Percentiles rank a stretch among this genome's conserved stretches.
Conservation (phyloP, 1,140 invertebrate species). For the Drosophila nebulosa region DNA sequence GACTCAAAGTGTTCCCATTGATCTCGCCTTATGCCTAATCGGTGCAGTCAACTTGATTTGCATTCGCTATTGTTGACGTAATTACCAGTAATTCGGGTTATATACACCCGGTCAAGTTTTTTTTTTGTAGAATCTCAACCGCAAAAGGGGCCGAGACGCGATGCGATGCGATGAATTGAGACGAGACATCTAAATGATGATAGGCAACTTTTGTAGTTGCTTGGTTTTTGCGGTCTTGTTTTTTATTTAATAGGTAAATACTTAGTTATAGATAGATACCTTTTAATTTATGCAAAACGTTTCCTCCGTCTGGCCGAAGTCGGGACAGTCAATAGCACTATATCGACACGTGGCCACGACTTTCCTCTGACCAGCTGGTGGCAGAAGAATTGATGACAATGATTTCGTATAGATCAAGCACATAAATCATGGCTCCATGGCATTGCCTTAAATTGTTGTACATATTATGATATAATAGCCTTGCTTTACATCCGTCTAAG, state of each 20-base stretch:
- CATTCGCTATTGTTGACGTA: constrained; percentile 50
- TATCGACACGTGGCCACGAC: neutral
- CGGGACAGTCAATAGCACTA: neutral
- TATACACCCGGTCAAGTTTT: constrained; percentile 34
- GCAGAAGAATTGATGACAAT: no score
- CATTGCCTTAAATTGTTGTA: no score
- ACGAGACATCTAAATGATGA: constrained; percentile 19
- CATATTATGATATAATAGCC: neutral
- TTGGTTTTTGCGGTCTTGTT: neutral
- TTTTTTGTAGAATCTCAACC: constrained; percentile 3
- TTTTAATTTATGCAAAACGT: constrained; percentile 6
- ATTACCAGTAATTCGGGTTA: constrained; percentile 72
- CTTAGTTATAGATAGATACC: no score
- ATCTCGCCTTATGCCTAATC: neutral
- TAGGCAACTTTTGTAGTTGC: constrained; percentile 1
- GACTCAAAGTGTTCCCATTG: neutral
- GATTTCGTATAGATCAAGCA: no score
- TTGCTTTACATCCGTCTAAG: neutral
- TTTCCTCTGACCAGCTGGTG: neutral
- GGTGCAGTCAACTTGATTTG: constrained; percentile 45
- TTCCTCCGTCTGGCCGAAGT: neutral
- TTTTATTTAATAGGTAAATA: neutral
- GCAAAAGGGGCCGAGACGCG: neutral
- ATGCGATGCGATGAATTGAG: no score
- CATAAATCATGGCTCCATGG: no score